Evolutionary conservation across 2,797 vertebrate species (phyloP), one percentile per base, ranked within the genome.

Genomic region (Brachyalestes nurse): DNA sequence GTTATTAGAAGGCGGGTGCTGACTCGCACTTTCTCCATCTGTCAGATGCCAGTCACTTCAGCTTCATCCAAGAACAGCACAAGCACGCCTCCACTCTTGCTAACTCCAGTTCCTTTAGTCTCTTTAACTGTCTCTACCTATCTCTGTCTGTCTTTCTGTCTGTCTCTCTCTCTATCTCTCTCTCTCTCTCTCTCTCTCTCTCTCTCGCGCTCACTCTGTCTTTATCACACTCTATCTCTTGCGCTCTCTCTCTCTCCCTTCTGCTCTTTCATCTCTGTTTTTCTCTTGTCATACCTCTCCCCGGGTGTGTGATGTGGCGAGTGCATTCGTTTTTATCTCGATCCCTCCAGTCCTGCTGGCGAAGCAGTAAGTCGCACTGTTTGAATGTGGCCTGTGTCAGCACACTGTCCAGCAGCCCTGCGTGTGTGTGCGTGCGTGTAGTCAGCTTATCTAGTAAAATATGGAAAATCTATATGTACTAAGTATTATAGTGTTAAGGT

Each of bases 141-240:
- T 9, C 19, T 10, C 21, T 58, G 1, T 61, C 13, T 38, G 5
- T 25, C 9, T 62, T 7, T 13, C 42, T 65, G n/a, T 60, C n/a
- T 13, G 0, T 60, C 21, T 10, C 2, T n/a, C 28, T 81, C 73
- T 19, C 60, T 85, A 70, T 84, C 53, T 78, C 23, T 28, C 28
- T 67, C 75, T 40, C 42, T 85, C 72, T 82, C 75, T 87, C 86
- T 23, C 83, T 72, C 62, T 90, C 76, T 77, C 86, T 90, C 88
- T 67, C 51, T 83, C 21, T 84, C 45, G 42, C 17, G 72, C 38
- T 78, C 60, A 67, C 28, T 58, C 9, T 67, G 34, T 42, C 13
- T 12, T 21, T 14, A 16, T 28, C 23, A 10, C 16, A 23, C 34
- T n/a, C 21, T 72, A 25, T 83, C 55, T 69, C 53, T 53, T 21